A percentile compares a stretch with the other conserved stretches of the same genome.
phyloP scores from a whole-genome alignment of 2,113 vertebrate genomes.

The Elgaria multicarinata region DNA sequence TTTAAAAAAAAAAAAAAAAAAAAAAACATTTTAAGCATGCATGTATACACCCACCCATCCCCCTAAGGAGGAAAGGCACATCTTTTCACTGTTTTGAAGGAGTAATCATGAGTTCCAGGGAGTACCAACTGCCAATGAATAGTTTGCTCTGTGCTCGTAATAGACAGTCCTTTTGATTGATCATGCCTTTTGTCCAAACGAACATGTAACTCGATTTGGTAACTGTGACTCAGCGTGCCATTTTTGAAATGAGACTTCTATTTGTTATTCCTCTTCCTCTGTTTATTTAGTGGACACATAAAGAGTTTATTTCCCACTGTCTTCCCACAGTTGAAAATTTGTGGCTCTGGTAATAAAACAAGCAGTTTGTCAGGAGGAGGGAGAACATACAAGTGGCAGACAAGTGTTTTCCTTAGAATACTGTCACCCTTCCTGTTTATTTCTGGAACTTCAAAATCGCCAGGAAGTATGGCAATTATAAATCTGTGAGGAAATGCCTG shows the following conservation, averaged over 20 bases:
- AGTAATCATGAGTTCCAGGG: neutral
- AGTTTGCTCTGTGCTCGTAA: slow-evolving; percentile 25
- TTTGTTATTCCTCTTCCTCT: slow-evolving; percentile 30
- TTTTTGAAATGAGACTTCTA: neutral
- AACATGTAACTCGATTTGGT: neutral
- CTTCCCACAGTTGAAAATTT: slow-evolving; percentile 19
- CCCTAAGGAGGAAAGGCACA: neutral
- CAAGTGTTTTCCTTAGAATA: slow-evolving; percentile 14
- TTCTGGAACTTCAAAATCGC: slow-evolving; percentile 9
- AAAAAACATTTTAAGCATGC: neutral
- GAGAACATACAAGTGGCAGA: neutral
- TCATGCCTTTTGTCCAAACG: neutral
- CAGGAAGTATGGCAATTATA: slow-evolving; percentile 7
- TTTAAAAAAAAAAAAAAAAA: too few species aligned
- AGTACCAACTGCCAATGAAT: neutral
- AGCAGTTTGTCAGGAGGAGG: neutral
- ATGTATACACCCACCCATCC: neutral
- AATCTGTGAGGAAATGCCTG: neutral
- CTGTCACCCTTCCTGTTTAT: slow-evolving; percentile 47
- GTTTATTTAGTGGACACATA: slow-evolving; percentile 44
- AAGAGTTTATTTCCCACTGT: slow-evolving; percentile 9
- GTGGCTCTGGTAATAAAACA: slow-evolving; percentile 25
- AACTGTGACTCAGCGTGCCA: neutral
- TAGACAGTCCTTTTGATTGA: neutral
- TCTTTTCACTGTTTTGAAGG: neutral